Conservation (phyloP, 2,797 vertebrate genomes). For the Brachyalestes nurse region DNA sequence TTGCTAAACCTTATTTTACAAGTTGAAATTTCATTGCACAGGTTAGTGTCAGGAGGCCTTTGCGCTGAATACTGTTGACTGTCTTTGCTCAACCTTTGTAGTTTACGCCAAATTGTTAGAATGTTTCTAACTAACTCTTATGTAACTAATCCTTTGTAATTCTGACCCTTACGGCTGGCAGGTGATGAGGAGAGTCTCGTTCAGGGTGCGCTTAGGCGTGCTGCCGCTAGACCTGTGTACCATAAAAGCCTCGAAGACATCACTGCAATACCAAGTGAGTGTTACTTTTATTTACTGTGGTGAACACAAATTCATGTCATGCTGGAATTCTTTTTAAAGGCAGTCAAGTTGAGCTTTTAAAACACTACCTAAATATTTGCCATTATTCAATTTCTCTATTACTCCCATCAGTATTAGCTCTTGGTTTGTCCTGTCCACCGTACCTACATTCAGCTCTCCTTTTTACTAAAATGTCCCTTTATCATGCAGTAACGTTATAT, state of each 20-base stretch:
- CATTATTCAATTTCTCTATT: background rate
- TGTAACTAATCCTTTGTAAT: background rate
- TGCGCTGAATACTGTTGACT: background rate
- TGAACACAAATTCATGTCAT: conserved; percentile 7
- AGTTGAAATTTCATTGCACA: background rate
- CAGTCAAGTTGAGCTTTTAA: conserved; percentile 4
- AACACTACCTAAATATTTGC: background rate
- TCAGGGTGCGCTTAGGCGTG: conserved; percentile 86
- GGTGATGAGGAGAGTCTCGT: conserved; percentile 84
- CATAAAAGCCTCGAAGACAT: conserved; percentile 94
- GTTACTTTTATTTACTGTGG: conserved; percentile 54
- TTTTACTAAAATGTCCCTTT: conserved; percentile 1
- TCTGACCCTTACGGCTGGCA: conserved; percentile 60
- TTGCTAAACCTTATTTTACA: background rate
- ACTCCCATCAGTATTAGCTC: background rate
- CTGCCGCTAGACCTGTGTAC: conserved; percentile 82
- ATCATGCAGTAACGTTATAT: conserved; percentile 19
- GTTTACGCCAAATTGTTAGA: background rate
- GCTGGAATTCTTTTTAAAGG: conserved; percentile 7
- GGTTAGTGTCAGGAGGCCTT: too few relatives aligned
- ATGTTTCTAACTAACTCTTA: background rate
- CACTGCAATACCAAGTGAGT: conserved; percentile 87
- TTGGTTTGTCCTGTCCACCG: background rate
- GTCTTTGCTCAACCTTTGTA: background rate
- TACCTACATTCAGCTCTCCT: background rate